Conservation (phyloP, 2,797 vertebrate genomes). For the Phrynocephalus vlangalii region DNA sequence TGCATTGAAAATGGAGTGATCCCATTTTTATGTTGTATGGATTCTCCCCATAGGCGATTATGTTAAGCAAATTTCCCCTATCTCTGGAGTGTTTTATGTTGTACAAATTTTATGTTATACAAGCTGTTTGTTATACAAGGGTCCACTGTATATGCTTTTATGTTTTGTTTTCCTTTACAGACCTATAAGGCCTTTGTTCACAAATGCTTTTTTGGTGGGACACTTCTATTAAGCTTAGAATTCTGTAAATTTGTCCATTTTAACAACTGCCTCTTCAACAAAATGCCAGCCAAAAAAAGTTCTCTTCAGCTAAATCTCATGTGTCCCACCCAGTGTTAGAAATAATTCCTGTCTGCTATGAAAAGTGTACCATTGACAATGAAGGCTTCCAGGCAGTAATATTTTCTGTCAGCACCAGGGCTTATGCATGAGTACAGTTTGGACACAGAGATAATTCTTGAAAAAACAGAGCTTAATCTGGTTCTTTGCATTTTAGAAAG, state of each 20-base stretch:
- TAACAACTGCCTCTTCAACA: background rate
- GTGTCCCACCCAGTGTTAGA: slow-evolving; percentile 13
- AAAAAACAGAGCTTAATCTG: slow-evolving; percentile 15
- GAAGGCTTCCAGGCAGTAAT: background rate
- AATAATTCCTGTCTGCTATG: slow-evolving; percentile 20
- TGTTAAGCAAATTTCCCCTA: no score
- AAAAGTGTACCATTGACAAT: background rate
- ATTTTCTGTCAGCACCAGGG: slow-evolving; percentile 6
- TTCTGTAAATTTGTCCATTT: background rate
- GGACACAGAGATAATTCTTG: background rate
- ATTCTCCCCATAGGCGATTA: no score
- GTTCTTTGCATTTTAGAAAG: slow-evolving; percentile 7
- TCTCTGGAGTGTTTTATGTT: no score
- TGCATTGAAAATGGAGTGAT: no score
- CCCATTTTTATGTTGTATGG: no score
- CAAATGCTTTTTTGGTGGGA: background rate
- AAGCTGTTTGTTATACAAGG: no score
- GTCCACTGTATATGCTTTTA: background rate
- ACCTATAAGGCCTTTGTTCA: background rate
- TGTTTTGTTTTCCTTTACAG: background rate
- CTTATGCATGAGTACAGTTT: background rate
- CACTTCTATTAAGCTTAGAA: slow-evolving; percentile 6
- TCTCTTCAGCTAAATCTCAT: slow-evolving; percentile 13
- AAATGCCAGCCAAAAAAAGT: background rate
- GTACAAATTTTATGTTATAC: no score